phyloP scores from a whole-genome alignment of 2,113 vertebrate genomes.

The Anser brachyrhynchus region DNA sequence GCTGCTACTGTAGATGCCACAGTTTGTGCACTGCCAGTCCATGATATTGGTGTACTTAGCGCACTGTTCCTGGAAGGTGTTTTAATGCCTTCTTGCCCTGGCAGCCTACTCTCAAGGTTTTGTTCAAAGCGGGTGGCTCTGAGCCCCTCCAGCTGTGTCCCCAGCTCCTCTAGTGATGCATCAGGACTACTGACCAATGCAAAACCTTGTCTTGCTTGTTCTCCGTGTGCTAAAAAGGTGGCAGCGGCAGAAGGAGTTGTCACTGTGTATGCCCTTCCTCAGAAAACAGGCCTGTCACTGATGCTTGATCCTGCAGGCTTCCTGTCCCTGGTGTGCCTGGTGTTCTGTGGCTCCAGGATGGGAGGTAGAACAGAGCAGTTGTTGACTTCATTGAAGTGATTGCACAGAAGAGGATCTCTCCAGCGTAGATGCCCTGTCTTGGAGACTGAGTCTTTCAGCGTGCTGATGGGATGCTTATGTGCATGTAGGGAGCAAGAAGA shows the following conservation, averaged over 20 bases:
- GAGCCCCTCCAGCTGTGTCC: not conserved
- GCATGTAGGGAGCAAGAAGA: not conserved
- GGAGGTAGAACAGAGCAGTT: not conserved
- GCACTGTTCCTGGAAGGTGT: not conserved
- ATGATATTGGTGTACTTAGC: not conserved
- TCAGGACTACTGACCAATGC: not conserved
- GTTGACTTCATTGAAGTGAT: not conserved
- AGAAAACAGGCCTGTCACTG: not conserved
- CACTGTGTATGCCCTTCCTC: not conserved
- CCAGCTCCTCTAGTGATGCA: not conserved
- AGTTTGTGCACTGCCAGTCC: rapidly evolving
- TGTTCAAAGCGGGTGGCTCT: not conserved
- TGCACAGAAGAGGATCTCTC: not conserved
- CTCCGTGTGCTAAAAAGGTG: not conserved
- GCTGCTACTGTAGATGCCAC: not conserved
- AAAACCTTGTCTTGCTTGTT: not conserved
- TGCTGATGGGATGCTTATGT: not conserved
- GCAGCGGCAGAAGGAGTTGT: not conserved
- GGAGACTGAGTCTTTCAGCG: not conserved
- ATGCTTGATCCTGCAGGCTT: not conserved
- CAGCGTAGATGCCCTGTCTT: not conserved
- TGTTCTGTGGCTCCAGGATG: not conserved
- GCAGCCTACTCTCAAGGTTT: not conserved
- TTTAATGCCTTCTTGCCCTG: not conserved
- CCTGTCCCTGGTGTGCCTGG: not conserved